A percentile compares a stretch with the other conserved stretches of the same genome.
These are phyloP conservation scores for Ctenopoma multispine DNA, from an alignment of 2,797 vertebrate genomes.

Conservation along the genomic window DNA sequence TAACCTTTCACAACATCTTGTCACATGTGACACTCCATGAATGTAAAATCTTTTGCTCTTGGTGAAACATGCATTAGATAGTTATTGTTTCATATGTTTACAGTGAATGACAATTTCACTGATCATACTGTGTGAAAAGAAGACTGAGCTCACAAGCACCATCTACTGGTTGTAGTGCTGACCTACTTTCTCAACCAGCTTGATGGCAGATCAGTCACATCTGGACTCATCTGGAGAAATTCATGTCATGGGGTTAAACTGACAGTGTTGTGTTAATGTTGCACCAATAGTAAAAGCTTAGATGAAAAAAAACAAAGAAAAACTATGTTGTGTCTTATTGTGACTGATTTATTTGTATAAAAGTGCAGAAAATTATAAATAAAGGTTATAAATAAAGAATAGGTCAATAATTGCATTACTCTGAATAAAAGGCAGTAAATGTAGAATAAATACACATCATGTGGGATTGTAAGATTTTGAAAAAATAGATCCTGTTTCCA, in stretches of 20 bases:
- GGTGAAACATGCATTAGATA: background rate
- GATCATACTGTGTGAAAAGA: background rate
- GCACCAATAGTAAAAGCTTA: background rate
- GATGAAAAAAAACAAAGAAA: background rate
- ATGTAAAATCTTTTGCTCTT: background rate
- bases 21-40: background rate
- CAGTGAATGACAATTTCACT: too few species aligned
- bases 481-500: slow-evolving; percentile 2
- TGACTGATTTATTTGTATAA: slow-evolving; percentile 67
- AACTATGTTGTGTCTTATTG: slow-evolving; percentile 24
- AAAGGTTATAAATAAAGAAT: slow-evolving; percentile 60
- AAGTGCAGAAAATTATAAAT: slow-evolving; percentile 73
- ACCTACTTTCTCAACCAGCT: slow-evolving; percentile 20
- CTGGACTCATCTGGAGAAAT: slow-evolving; percentile 20
- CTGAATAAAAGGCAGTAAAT: background rate
- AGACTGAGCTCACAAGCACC: slow-evolving; percentile 42
- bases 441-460: slow-evolving; percentile 12
- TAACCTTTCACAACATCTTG: background rate
- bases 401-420: slow-evolving; percentile 53
- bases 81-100: background rate
- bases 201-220: background rate
- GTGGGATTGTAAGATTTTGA: background rate
- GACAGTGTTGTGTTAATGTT: background rate
- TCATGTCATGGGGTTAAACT: background rate
- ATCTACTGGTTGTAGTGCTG: slow-evolving; percentile 49